Base-by-base conservation (phyloP, 2,113 vertebrate genomes). In the Eublepharis macularius region DNA sequence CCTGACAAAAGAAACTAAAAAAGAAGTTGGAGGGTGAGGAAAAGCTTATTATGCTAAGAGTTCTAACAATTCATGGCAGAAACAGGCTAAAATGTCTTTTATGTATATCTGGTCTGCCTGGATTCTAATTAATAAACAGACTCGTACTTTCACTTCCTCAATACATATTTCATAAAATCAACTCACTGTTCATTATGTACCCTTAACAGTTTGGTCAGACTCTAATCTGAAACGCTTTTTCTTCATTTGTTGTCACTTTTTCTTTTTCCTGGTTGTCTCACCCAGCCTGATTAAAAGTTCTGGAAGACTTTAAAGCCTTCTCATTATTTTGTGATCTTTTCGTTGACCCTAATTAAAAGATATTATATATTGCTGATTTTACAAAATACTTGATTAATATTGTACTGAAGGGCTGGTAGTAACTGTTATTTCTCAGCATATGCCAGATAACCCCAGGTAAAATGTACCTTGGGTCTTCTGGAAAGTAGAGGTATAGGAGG, bases 81-180 rank as follows among this genome's bases (percentile, higher is more conserved):
- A 83, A 79, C 29, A 78, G 83, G 51, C 4, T 13, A 39, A 90
- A 69, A 4, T 66, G 34, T 34, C 41, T 87, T 92, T 10, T 45
- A 47, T 76, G 49, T 57, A n/a, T 79, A 77, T 49, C 4, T 36
- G 9, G 2, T 89, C 60, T 9, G 83, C 73, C 57, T 86, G 63
- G 86, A 26, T 0, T 75, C 41, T 49, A 79, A 73, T 91, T 85
- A 81, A 79, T 76, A 90, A 86, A 82, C 12, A 60, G 29, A 0
- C 69, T 26, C 43, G 9, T 43, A 57, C n/a, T 92, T 84, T 85
- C 19, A 73, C 92, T 92, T 89, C 24, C 86, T 82, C 83, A 93
- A 75, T 74, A 90, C 86, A 82, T 45, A 14, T 51, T 74, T 68
- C 43, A 86, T 83, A 68, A 13, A 54, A 79, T 49, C 81, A 63